Percentiles rank a stretch among this genome's conserved stretches.
Evolutionary conservation across 2,888 invertebrate species (phyloP).

Genomic region (Pheosia tremula): DNA sequence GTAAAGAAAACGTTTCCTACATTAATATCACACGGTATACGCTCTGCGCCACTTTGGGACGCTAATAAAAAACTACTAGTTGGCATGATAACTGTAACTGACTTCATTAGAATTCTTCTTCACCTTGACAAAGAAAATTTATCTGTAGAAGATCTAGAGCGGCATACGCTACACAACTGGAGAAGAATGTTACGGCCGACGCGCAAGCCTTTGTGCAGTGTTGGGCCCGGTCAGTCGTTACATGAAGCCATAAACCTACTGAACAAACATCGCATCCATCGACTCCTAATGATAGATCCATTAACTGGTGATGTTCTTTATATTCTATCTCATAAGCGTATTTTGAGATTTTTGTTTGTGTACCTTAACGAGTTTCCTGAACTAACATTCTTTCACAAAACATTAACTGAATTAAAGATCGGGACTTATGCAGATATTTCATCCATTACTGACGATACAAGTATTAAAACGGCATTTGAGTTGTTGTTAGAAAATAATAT

Average conservation of each 20-base stretch:
- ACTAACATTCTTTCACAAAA: conserved; percentile 77
- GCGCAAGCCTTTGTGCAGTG: conserved; percentile 71
- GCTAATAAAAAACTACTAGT: conserved; percentile 73
- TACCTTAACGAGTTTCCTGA: conserved; percentile 81
- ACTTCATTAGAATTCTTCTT: conserved; percentile 77
- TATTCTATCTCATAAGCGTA: conserved; percentile 78
- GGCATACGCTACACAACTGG: conserved; percentile 77
- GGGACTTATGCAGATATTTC: conserved; percentile 75
- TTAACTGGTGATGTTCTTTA: conserved; percentile 74
- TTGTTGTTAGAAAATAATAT: conserved; percentile 75
- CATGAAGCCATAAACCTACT: conserved; percentile 79
- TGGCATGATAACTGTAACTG: conserved; percentile 80
- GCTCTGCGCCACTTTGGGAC: conserved; percentile 80
- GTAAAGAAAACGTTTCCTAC: conserved; percentile 79
- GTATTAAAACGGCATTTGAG: conserved; percentile 74
- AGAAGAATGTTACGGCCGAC: conserved; percentile 71
- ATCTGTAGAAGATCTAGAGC: conserved; percentile 75
- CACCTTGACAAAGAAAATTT: conserved; percentile 72
- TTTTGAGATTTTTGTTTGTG: conserved; percentile 76
- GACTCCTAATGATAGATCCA: conserved; percentile 74
- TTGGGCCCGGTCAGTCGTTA: conserved; percentile 74
- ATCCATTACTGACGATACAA: conserved; percentile 70
- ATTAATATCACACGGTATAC: conserved; percentile 77
- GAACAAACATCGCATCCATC: conserved; percentile 73
- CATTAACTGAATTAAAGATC: conserved; percentile 73